Evolutionary conservation across 2,113 vertebrate species (phyloP), one percentile per base, ranked within the genome.

Genomic region (Sceloporus undulatus): DNA sequence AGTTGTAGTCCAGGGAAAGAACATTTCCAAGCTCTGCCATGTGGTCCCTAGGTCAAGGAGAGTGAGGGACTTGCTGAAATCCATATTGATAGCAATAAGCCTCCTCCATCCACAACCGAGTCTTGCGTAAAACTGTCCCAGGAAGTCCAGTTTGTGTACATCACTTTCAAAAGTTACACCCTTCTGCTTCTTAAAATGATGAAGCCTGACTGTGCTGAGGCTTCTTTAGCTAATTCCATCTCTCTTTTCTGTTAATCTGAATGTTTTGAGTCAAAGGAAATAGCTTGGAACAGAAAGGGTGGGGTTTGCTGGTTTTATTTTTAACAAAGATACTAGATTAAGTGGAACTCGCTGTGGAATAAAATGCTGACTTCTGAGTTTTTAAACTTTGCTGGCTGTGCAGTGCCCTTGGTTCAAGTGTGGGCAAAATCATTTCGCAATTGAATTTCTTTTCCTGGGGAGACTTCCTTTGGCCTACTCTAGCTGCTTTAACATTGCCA

Each of bases 321-420:
- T 59, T 21, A 5, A 70, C 23, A 27, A 25, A 27, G 14, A 59
- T 21, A 75, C 74, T 89, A 88, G 89, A 92, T 54, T 88, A 92
- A 91, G 88, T 89, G 75, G 38, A 81, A 68, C 25, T 73, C 76
- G 87, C 74, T 93, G 90, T 81, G 89, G 73, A 88, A 38, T 62
- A 90, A 78, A 93, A 65, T 88, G 88, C 89, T 90, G 85, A 86
- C 90, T 85, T 27, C 21, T 34, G n/a, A 29, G 29, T 38, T 93
- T 85, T 56, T 90, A 4, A 93, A 86, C 82, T 91, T 77, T 93
- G 90, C 93, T 92, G 91, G 10, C 68, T 95, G 91, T 93, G 94
- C 94, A 89, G 0, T 83, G 74, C 85, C 90, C 89, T 86, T 40
- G 79, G 82, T 87, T 92, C 91, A 90, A 88, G 92, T 92, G 85